Evolutionary conservation across 1,140 invertebrate species (phyloP).

Genomic region (Dreissena polymorpha): DNA sequence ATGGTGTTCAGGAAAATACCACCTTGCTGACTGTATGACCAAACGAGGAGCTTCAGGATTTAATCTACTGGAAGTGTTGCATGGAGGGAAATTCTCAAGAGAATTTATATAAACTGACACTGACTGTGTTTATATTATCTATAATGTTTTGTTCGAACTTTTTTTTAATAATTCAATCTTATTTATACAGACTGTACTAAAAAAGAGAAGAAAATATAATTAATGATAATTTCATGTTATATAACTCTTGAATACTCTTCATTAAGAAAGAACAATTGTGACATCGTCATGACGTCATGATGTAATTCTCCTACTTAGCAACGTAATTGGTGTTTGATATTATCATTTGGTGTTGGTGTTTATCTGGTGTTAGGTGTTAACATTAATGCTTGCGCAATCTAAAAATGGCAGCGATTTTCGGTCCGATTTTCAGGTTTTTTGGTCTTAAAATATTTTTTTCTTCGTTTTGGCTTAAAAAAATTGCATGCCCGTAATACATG

Average conservation of each 20-base stretch:
- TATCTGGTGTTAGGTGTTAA: slow-evolving; percentile 4
- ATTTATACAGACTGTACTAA: not conserved
- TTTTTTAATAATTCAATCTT: slow-evolving; percentile 1
- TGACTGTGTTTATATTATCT: not conserved
- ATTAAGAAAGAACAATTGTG: not conserved
- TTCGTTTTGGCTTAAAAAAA: too few species aligned
- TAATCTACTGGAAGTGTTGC: slow-evolving; percentile 10
- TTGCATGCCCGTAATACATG: too few species aligned
- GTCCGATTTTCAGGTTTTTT: too few species aligned
- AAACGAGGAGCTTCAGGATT: slow-evolving; percentile 16
- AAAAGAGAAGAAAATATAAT: slow-evolving; percentile 36
- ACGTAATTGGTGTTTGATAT: too few species aligned
- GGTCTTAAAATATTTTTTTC: too few species aligned
- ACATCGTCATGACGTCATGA: slow-evolving; percentile 19
- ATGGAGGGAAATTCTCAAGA: slow-evolving; percentile 15
- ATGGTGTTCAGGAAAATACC: slow-evolving; percentile 26
- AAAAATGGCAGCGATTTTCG: too few species aligned
- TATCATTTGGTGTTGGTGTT: too few species aligned
- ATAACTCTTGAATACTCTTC: not conserved
- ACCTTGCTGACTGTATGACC: slow-evolving; percentile 35
- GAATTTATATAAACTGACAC: slow-evolving; percentile 27
- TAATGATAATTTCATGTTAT: slow-evolving; percentile 35
- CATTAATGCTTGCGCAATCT: too few species aligned
- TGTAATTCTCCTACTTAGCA: not conserved
- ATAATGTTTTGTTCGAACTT: slow-evolving; percentile 3